These are phyloP conservation scores for Drosophila colorata DNA, from an alignment of 2,888 invertebrate genomes.

Conservation along the genomic window DNA sequence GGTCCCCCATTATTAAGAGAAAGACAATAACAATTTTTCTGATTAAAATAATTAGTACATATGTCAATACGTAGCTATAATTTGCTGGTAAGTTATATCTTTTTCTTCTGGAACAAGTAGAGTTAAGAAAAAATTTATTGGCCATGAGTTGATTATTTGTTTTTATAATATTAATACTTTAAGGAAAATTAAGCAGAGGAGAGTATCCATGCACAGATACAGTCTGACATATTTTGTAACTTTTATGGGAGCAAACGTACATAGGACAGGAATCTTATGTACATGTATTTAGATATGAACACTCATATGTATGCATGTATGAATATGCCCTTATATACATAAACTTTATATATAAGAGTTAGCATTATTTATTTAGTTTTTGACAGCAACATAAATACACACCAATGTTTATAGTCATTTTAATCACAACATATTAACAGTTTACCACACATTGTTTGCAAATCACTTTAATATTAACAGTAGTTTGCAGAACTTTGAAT, in stretches of 20 bases:
- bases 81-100: neutral
- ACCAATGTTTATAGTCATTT: constrained; percentile 5
- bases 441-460: constrained; percentile 38
- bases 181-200: neutral
- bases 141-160: neutral
- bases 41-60: constrained; percentile 25
- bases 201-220: neutral
- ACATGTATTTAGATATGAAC: constrained; percentile 1
- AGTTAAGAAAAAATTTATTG: neutral
- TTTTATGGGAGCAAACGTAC: constrained; percentile 11
- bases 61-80: constrained; percentile 3
- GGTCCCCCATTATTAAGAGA: constrained; percentile 65
- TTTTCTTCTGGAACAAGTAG: neutral
- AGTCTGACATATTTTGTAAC: constrained; percentile 12
- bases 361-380: neutral
- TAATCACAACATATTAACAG: constrained; percentile 32
- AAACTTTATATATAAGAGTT: neutral
- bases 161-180: neutral
- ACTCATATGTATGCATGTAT: constrained; percentile 6
- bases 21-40: constrained; percentile 19
- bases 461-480: constrained; percentile 15
- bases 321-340: neutral
- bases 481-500: neutral
- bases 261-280: constrained; percentile 30
- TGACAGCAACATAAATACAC: neutral